Conservation (phyloP, 1,140 invertebrate genomes). For the Belonocnema kinseyi region DNA sequence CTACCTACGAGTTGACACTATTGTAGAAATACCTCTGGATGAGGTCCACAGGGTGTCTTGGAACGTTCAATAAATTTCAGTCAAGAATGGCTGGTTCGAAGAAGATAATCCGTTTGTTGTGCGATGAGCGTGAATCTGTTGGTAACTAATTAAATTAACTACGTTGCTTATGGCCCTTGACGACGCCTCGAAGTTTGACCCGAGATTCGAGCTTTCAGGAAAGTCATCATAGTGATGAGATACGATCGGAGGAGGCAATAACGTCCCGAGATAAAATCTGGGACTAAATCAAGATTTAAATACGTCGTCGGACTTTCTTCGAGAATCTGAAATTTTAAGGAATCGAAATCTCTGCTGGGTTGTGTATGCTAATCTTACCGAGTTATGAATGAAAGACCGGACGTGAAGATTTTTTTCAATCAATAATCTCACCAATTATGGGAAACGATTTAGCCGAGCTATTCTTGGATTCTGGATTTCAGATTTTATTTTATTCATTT, state of each 20-base stretch:
- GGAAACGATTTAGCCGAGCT: too few species aligned
- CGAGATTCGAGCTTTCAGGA: slow-evolving; percentile 23
- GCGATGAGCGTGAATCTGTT: slow-evolving; percentile 28
- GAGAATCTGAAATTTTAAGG: not conserved
- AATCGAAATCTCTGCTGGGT: not conserved
- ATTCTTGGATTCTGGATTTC: too few species aligned
- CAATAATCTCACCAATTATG: not conserved
- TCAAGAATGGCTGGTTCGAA: slow-evolving; percentile 18
- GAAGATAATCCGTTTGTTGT: slow-evolving; percentile 29
- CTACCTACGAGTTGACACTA: slow-evolving; percentile 30
- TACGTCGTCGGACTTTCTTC: slow-evolving; percentile 29
- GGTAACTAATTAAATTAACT: slow-evolving; percentile 30
- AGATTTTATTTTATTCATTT: too few species aligned
- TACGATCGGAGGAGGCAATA: slow-evolving; percentile 25
- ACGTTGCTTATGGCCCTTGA: slow-evolving; percentile 23
- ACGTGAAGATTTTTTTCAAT: not conserved
- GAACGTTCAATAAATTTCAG: slow-evolving; percentile 23
- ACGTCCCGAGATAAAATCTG: slow-evolving; percentile 16
- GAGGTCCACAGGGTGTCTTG: slow-evolving; percentile 27
- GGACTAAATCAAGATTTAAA: slow-evolving; percentile 25
- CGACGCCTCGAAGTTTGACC: slow-evolving; percentile 30
- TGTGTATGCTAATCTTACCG: not conserved
- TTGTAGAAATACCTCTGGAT: slow-evolving; percentile 11
- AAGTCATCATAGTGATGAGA: slow-evolving; percentile 28
- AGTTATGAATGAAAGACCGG: slow-evolving; percentile 2